Evolutionary conservation across 2,113 vertebrate species (phyloP).

Genomic region (Atrichornis clamosus): DNA sequence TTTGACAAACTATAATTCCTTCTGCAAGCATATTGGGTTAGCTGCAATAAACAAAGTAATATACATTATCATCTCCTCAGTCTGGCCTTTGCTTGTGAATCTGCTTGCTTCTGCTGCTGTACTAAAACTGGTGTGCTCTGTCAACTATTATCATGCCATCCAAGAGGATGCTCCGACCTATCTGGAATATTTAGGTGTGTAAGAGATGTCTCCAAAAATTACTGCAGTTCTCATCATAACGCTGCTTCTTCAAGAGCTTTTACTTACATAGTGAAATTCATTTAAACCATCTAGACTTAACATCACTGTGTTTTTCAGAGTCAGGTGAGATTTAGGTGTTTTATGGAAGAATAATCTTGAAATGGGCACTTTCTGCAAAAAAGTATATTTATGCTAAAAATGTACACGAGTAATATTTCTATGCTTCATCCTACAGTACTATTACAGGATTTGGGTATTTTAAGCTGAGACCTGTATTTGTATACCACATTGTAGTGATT

Average conservation of each 20-base stretch:
- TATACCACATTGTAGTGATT: neutral
- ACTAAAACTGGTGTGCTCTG: neutral
- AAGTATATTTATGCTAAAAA: neutral
- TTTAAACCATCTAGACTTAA: neutral
- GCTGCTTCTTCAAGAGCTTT: neutral
- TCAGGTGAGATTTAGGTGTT: neutral
- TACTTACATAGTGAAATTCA: neutral
- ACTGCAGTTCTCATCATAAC: neutral
- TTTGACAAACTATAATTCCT: neutral
- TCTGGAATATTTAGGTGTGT: neutral
- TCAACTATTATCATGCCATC: neutral
- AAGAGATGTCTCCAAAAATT: neutral
- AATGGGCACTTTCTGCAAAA: neutral
- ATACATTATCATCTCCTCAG: neutral
- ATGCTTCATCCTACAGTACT: neutral
- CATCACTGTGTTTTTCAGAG: neutral
- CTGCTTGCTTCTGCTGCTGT: neutral
- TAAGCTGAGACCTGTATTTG: neutral
- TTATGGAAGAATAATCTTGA: neutral
- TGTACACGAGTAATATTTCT: neutral
- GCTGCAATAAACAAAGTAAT: slow-evolving; percentile 37
- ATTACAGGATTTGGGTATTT: neutral
- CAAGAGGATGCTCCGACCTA: neutral
- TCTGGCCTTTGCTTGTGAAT: neutral
- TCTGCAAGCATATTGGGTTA: neutral